phyloP scores from a whole-genome alignment of 1,140 invertebrate species.

The Potamilus streckersoni region DNA sequence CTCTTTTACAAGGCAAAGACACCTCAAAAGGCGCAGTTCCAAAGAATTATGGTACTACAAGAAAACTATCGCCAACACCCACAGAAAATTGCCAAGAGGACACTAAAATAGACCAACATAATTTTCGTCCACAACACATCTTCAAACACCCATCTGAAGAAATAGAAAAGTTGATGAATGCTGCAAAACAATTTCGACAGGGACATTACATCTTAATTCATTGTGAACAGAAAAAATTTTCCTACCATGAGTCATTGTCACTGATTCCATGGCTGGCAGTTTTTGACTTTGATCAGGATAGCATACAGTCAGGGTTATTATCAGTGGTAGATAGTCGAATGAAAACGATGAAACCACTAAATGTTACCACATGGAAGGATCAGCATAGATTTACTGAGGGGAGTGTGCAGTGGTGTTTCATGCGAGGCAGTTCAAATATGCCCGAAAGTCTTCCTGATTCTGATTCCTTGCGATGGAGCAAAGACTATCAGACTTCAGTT shows the following conservation, averaged over 20 bases:
- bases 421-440: constrained; percentile 31
- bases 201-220: constrained; percentile 12
- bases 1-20: too few relatives aligned
- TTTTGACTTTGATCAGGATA: constrained; percentile 42
- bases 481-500: constrained; percentile 16
- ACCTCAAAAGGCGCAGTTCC: too few relatives aligned
- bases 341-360: constrained; percentile 23
- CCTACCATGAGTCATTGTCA: constrained; percentile 26
- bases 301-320: constrained; percentile 34
- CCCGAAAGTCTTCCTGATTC: constrained; percentile 24
- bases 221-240: constrained; percentile 1
- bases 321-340: constrained; percentile 27
- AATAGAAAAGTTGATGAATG: too few relatives aligned
- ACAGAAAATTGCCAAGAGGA: too few relatives aligned
- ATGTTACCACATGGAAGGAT: constrained; percentile 31
- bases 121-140: too few relatives aligned
- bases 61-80: too few relatives aligned
- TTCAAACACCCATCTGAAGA: too few relatives aligned
- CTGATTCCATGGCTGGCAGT: constrained; percentile 42
- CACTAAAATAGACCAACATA: too few relatives aligned
- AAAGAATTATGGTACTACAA: too few relatives aligned
- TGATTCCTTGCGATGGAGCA: constrained; percentile 31
- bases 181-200: constrained; percentile 3
- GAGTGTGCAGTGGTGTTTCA: constrained; percentile 39
- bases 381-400: constrained; percentile 27